Evolutionary conservation across 2,888 invertebrate genomes (phyloP), one percentile per base, ranked within the genome.

Genomic region (Mechanitis mazaeus): DNA sequence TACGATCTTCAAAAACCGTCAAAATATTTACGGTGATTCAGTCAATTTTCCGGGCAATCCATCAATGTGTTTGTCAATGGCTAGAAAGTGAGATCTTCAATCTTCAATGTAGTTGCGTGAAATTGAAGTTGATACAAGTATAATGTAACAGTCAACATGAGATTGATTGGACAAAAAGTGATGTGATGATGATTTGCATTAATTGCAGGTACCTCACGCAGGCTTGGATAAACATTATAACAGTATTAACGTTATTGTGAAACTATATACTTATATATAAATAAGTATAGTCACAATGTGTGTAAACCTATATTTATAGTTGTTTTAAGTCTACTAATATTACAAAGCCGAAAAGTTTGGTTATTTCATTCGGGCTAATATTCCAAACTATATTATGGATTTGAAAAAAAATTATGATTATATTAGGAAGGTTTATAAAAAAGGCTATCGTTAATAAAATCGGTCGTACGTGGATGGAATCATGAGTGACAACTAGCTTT

Each of bases 21-120:
- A 88, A 81, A 89, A 89, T 88, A 89, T 89, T 89, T 87, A 84
- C 84, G 79, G 76, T 72, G 78, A 81, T 81, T 82, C 79, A 71
- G 75, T 72, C 83, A 75, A 88, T 89, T 89, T 89, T 83, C 82
- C 80, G 79, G 77, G 68, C 81, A 75, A 89, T 89, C 89, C 83
- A 89, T 89, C 88, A 84, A 76, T 68, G 64, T 71, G 71, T 76
- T 73, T 74, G 72, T 73, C 69, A 69, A 59, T 56, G 59, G 65
- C 70, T 73, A 72, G 76, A 77, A 76, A 76, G 75, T 74, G 80
- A 83, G 84, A 82, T 81, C 75, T 76, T 75, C 78, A 72, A 82
- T 81, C 75, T 76, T 75, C 78, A 72, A 73, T 71, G 67, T 68
- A 74, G 72, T 72, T 68, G 81, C 83, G 82, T 87, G 83, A 86